Percentiles rank a stretch among this genome's conserved stretches.
phyloP scores from a whole-genome alignment of 2,888 invertebrate genomes.

The Nephrotoma flavescens region DNA sequence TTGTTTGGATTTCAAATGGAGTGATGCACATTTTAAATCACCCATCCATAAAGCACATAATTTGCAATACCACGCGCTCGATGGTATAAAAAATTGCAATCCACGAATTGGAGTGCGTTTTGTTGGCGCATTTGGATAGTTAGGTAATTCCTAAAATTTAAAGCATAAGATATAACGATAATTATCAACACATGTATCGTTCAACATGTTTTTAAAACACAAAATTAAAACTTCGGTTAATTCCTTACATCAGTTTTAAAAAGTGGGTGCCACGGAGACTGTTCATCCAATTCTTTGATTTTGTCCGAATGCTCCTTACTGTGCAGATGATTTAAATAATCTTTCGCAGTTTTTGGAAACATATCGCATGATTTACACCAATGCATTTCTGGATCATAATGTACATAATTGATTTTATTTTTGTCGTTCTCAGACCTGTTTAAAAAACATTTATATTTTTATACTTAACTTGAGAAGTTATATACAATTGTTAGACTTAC shows the following conservation, averaged over 20 bases:
- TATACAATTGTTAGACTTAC: background rate
- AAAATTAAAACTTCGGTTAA: background rate
- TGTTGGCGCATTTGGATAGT: constrained; percentile 51
- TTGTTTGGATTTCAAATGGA: constrained; percentile 63
- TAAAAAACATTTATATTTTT: background rate
- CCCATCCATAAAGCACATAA: constrained; percentile 79
- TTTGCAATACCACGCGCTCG: constrained; percentile 82
- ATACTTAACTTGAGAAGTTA: background rate
- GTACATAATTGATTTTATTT: constrained; percentile 57
- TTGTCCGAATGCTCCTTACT: constrained; percentile 51
- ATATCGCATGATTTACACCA: constrained; percentile 80
- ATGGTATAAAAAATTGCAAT: constrained; percentile 73
- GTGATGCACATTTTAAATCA: constrained; percentile 74
- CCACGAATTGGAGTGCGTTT: constrained; percentile 76
- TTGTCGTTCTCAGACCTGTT: background rate
- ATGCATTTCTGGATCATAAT: constrained; percentile 80
- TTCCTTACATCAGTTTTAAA: constrained; percentile 23
- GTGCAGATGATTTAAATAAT: constrained; percentile 72
- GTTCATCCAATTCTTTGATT: constrained; percentile 20
- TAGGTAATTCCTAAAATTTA: constrained; percentile 41
- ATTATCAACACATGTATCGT: background rate
- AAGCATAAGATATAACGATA: background rate
- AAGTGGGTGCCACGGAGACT: constrained; percentile 26
- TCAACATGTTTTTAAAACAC: background rate
- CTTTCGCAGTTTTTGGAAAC: constrained; percentile 75